Evolutionary conservation across 2,888 invertebrate genomes (phyloP), one percentile per base, ranked within the genome.

Genomic region (Eupithecia tripunctaria): DNA sequence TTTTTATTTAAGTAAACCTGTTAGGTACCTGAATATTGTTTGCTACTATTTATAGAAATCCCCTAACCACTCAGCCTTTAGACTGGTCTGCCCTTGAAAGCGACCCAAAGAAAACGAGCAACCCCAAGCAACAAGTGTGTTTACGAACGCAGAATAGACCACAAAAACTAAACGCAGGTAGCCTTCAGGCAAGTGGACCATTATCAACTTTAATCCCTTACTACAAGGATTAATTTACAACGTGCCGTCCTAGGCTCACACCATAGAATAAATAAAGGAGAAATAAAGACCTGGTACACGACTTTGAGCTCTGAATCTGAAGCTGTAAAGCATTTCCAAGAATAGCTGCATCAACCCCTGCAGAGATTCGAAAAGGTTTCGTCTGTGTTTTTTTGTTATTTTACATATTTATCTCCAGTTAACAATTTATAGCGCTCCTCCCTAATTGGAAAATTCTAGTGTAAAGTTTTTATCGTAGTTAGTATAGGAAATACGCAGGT

Each of bases 41-140:
- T 56, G 2, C 29, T 18, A 27, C 60, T 64, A 41, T 41, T 25
- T 21, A 38, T 64, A 64, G 36, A 21, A 25, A 36, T 5, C 77
- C 77, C 78, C 77, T 72, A 36, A 67, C 73, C 29, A 67, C 64
- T 79, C 73, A 62, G 72, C 43, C 73, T 71, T 68, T 67, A 73
- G 25, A 68, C 71, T 78, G 79, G 81, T 80, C 80, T 80, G 84
- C 66, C 71, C 78, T 76, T 72, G 74, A 76, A 84, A 80, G 80
- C 79, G 83, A 84, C 80, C 82, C 82, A 85, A 84, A 84, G 86
- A 87, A 88, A 85, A 85, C 85, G 84, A 87, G 83, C 88, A 88
- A 88, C 89, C 91, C 90, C 84, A 84, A 89, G 89, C 92, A 92
- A 93, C 93, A 94, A 94, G 93, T 93, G 93, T 89, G 88, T 89